A percentile compares a stretch with the other conserved stretches of the same genome.
phyloP scores from a whole-genome alignment of 1,140 invertebrate species.

The Thaumetopoea pityocampa region DNA sequence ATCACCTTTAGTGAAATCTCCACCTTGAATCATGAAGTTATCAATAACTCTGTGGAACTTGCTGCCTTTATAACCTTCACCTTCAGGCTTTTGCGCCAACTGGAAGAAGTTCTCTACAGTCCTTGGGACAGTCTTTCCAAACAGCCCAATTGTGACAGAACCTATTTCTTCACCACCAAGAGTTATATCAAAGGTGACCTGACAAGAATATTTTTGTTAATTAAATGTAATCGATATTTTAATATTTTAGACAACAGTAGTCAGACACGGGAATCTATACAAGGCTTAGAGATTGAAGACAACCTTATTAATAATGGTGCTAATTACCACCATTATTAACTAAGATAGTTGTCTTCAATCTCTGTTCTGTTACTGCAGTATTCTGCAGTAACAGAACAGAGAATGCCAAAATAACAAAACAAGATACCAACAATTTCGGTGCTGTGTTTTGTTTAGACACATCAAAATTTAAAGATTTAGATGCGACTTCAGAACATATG shows the following conservation, averaged over 20 bases:
- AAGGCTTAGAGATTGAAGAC: too few species aligned
- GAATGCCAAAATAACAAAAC: too few species aligned
- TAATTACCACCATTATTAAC: too few species aligned
- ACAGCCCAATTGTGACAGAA: conserved; percentile 93
- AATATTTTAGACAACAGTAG: background rate
- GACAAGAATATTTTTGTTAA: conserved; percentile 19
- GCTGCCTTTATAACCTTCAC: conserved; percentile 91
- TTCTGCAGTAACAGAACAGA: too few species aligned
- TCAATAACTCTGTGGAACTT: conserved; percentile 95
- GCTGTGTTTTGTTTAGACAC: too few species aligned
- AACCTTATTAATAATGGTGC: too few species aligned
- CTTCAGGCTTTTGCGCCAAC: conserved; percentile 85
- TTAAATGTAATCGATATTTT: background rate
- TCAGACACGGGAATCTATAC: conserved; percentile 5
- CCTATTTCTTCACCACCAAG: conserved; percentile 88
- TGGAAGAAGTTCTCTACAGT: conserved; percentile 95
- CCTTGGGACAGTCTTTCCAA: conserved; percentile 96
- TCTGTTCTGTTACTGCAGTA: too few species aligned
- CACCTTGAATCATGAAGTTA: conserved; percentile 97
- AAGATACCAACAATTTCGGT: too few species aligned
- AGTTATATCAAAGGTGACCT: conserved; percentile 97
- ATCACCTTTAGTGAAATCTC: conserved; percentile 95
- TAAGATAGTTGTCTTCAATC: too few species aligned
- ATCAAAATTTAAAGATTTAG: too few species aligned
- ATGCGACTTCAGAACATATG: too few species aligned